Conservation (phyloP, 2,113 vertebrate species). For the Tachuris rubrigastra region DNA sequence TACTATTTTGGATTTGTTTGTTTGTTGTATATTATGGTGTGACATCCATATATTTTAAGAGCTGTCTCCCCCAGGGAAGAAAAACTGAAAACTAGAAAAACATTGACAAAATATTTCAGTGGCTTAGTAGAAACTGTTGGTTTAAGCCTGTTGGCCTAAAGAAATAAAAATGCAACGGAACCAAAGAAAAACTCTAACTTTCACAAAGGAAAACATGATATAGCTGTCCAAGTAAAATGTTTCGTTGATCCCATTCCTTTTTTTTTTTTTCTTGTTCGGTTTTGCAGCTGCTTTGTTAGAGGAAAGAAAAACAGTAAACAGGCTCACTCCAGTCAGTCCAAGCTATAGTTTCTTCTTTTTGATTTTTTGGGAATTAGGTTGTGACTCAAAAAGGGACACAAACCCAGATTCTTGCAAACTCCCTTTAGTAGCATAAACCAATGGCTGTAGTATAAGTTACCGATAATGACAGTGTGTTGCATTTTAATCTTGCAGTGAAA, state of each 20-base stretch:
- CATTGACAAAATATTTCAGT: not conserved
- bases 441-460: not conserved
- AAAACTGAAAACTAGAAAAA: not conserved
- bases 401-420: not conserved
- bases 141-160: not conserved
- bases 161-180: not conserved
- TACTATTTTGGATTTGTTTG: not conserved
- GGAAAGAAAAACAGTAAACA: not conserved
- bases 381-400: not conserved
- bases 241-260: not conserved
- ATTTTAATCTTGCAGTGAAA: not conserved
- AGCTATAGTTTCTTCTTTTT: not conserved
- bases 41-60: not conserved
- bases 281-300: not conserved
- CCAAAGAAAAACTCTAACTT: not conserved
- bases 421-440: not conserved
- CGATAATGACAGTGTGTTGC: not conserved
- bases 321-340: not conserved
- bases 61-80: not conserved
- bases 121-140: not conserved
- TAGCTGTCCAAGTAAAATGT: slow-evolving; percentile 21
- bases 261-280: not conserved
- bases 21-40: not conserved
- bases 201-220: not conserved
- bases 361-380: not conserved